Percentiles rank a stretch among this genome's conserved stretches.
phyloP scores from a whole-genome alignment of 2,888 invertebrate genomes.

The Idaea aversata region DNA sequence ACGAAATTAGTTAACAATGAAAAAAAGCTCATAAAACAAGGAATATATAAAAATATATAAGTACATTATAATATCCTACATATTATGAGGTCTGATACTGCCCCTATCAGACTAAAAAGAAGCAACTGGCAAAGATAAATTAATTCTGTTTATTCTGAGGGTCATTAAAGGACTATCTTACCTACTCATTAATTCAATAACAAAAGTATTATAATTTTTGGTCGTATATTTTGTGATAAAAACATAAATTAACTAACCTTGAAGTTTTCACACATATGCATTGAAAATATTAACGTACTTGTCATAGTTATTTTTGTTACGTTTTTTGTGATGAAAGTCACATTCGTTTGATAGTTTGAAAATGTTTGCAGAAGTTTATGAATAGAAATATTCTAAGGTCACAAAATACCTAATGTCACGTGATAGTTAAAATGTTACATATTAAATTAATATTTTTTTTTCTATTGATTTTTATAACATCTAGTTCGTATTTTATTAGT shows the following conservation, averaged over 20 bases:
- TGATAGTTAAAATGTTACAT: no score
- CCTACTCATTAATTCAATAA: neutral
- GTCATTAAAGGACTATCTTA: neutral
- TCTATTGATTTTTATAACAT: no score
- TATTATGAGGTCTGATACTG: no score
- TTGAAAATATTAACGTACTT: neutral
- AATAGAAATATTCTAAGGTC: neutral
- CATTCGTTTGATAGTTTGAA: neutral
- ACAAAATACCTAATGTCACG: neutral
- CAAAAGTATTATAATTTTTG: neutral
- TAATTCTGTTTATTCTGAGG: neutral
- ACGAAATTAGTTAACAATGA: no score
- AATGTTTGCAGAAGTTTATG: neutral
- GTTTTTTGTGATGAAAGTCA: conserved; percentile 7
- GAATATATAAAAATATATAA: no score
- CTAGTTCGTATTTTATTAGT: no score
- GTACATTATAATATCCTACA: no score
- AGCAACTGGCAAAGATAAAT: no score
- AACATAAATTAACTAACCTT: neutral
- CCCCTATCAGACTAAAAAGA: no score
- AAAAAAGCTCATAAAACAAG: no score
- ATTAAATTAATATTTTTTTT: no score
- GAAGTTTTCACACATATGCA: conserved; percentile 3
- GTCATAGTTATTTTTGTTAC: neutral
- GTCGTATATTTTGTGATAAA: neutral